Evolutionary conservation across 2,113 vertebrate genomes (phyloP), one percentile per base, ranked within the genome.

Genomic region (Chitala chitala): DNA sequence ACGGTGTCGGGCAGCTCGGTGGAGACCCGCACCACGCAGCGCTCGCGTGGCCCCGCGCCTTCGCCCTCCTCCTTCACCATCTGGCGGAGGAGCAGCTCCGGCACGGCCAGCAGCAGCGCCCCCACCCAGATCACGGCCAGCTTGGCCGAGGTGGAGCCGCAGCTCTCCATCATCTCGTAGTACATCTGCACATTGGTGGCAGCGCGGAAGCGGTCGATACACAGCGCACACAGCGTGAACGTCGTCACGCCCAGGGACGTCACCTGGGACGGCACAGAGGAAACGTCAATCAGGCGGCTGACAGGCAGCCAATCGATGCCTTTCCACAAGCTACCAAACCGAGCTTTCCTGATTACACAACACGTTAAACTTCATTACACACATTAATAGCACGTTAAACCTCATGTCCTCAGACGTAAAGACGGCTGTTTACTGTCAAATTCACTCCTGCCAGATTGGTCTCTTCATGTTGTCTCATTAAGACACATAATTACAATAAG

Each of bases 161-260:
- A 99, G 85, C 96, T 98, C 79, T 99, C 97, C 0, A 98, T 98
- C 94, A 98, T 98, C 84, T 99, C 97, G 0, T 99, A 99, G 74
- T 98, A 98, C 96, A 98, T 98, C 87, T 98, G 97, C 36, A 98
- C 97, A 0, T 98, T 99, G 82, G 96, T 98, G 83, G 97, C 97
- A 0, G 96, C 96, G 0, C 96, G 94, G 74, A 98, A 98, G 0
- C 97, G 94, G 84, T 99, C 97, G 0, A 99, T 98, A 81, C 97
- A 99, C 31, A 99, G 93, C 0, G 97, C 97, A 0, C 96, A 98
- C 3, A 99, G 86, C 0, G 97, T 99, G 88, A 99, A 99, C 0
- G 97, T 99, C 5, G 96, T 97, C 66, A 99, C 95, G 24, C 97
- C 97, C 0, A 99, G 89, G 8, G 96, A 98, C 1, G 94, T 94